Conservation (phyloP, 2,888 invertebrate species). For the Adineta ricciae region DNA sequence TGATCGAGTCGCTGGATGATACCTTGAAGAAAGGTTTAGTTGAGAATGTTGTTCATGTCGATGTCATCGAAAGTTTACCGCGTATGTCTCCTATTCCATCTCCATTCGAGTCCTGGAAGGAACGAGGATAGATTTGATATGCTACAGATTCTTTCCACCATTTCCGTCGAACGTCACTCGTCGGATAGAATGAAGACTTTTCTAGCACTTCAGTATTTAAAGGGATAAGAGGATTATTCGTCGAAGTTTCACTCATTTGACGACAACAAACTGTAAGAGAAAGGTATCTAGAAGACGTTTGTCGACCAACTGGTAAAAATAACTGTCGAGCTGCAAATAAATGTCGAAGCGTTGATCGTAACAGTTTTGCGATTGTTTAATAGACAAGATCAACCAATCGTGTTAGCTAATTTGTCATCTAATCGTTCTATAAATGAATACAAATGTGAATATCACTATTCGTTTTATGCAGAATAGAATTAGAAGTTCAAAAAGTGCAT, state of each 20-base stretch:
- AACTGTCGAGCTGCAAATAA: not conserved
- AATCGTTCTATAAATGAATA: not conserved
- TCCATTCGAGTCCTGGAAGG: slow-evolving; percentile 44
- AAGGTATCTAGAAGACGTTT: not conserved
- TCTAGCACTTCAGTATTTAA: not conserved
- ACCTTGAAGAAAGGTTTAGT: slow-evolving; percentile 39
- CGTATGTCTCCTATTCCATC: slow-evolving; percentile 45
- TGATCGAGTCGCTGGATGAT: slow-evolving; percentile 50
- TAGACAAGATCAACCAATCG: too few species aligned
- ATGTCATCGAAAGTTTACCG: not conserved
- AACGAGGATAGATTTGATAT: slow-evolving; percentile 72
- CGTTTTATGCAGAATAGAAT: not conserved
- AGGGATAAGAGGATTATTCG: not conserved
- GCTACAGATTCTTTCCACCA: slow-evolving; percentile 75
- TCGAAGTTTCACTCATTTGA: not conserved
- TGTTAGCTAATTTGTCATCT: too few species aligned
- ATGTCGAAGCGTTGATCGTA: not conserved
- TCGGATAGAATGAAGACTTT: not conserved
- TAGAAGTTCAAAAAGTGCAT: not conserved
- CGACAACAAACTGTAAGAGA: not conserved
- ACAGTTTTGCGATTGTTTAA: not conserved
- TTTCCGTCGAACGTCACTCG: slow-evolving; percentile 39
- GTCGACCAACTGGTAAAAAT: not conserved
- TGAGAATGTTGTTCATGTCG: not conserved
- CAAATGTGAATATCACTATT: not conserved